Conservation (phyloP, 2,113 vertebrate genomes). For the Cricetomys ansorgei region DNA sequence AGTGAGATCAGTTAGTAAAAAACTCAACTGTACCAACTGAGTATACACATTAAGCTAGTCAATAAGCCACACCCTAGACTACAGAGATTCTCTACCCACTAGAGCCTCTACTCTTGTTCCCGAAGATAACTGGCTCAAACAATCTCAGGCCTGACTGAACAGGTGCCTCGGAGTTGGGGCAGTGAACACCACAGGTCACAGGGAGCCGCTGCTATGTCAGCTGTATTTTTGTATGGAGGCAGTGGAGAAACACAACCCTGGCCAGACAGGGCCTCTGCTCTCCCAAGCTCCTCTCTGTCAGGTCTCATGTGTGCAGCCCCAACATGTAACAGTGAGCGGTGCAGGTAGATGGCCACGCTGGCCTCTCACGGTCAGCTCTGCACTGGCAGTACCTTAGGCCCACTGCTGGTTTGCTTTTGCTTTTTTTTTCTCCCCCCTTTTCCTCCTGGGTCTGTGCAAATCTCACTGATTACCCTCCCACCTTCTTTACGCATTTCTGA, state of each 20-base stretch:
- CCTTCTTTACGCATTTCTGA: background rate
- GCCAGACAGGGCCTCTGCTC: background rate
- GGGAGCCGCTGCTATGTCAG: slow-evolving; percentile 6
- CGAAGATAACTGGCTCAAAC: background rate
- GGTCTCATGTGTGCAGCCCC: rapidly evolving
- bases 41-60: background rate
- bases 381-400: background rate
- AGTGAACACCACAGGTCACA: background rate
- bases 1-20: slow-evolving; percentile 13
- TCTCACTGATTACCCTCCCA: background rate
- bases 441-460: background rate
- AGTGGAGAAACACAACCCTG: background rate
- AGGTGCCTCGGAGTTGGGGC: background rate
- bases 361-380: background rate
- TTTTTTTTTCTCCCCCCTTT: background rate
- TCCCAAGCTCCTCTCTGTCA: background rate
- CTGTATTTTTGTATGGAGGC: background rate
- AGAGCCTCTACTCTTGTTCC: background rate
- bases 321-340: background rate
- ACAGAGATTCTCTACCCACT: background rate
- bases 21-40: background rate
- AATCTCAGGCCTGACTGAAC: background rate
- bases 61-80: background rate
- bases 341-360: background rate
- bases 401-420: background rate